A percentile compares a stretch with the other conserved stretches of the same genome.
Conservation (phyloP, 2,113 vertebrate species). For the Eurypyga helias region DNA sequence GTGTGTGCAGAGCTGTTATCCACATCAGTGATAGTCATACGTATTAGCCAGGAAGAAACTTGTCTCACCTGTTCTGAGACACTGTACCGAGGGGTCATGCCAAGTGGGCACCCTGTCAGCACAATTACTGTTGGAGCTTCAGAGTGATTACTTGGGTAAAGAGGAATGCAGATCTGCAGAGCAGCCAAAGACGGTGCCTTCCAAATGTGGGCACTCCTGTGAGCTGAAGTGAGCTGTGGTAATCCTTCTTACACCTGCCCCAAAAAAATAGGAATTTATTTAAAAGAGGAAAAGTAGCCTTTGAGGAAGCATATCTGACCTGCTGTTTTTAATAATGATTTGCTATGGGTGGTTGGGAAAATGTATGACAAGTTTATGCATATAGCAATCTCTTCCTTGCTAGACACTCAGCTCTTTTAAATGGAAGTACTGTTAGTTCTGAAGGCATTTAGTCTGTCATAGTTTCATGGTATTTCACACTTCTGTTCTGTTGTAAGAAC, state of each 20-base stretch:
- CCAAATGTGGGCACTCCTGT: not conserved
- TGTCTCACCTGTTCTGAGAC: not conserved
- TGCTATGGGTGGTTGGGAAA: not conserved
- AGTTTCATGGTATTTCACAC: not conserved
- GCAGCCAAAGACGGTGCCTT: fast-evolving
- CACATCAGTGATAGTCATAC: too few relatives aligned
- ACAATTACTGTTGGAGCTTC: not conserved
- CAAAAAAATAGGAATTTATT: not conserved
- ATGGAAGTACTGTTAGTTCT: not conserved
- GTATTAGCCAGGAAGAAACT: not conserved
- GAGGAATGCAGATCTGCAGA: not conserved
- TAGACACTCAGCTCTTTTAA: not conserved
- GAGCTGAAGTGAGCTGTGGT: not conserved
- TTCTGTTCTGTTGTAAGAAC: not conserved
- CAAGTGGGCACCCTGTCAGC: not conserved
- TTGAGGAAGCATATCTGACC: not conserved
- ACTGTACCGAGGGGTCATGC: not conserved
- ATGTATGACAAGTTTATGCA: fast-evolving
- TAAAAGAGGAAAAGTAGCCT: not conserved
- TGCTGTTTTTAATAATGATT: not conserved
- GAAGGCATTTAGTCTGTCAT: not conserved
- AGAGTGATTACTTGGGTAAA: not conserved
- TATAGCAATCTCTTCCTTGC: not conserved
- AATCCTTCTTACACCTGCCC: not conserved
- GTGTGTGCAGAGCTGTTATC: not conserved